Evolutionary conservation across 2,888 invertebrate genomes (phyloP), one percentile per base, ranked within the genome.

Genomic region (Plagodis dolabraria): DNA sequence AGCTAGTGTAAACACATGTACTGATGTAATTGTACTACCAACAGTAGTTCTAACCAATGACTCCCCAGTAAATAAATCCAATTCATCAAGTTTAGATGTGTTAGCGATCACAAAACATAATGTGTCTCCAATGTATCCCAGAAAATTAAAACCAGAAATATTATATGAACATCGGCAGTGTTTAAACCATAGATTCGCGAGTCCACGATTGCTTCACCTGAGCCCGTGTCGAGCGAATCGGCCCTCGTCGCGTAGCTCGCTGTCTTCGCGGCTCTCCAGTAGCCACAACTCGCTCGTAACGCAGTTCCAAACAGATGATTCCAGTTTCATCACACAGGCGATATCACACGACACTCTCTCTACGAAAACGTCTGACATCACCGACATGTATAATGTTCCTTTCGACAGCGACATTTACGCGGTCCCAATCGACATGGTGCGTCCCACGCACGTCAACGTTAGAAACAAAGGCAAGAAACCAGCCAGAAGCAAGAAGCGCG

Each of bases 361-460:
- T 8, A 78, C 87, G 5, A 94, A 95, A 64, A 94, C 95, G n/a
- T 95, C 95, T 64, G 96, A 96, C 77, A 97, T 97, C 62, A 95
- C 95, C 42, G 97, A 97, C 83, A 95, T 97, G 93, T 97, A 97
- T 83, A 97, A 97, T 88, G 97, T 97, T 62, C 97, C 97, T 66
- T 96, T 97, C 72, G 97, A 97, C 79, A 97, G 97, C 73, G 97
- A 97, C 83, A 96, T 97, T 70, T 97, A 97, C 81, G 96, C 97
- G 10, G 95, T 97, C 61, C 97, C 97, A 43, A 95, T 97, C 63
- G 97, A 97, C 84, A 96, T 96, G 86, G 95, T 97, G 12, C 93
- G 94, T 64, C 95, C 96, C 45, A 89, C 93, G 67, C 83, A 86
- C 49, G 74, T 72, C 63, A 86, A 82, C 64, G 69, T 82, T 53